These are phyloP conservation scores for Dryobates pubescens DNA, from an alignment of 2,797 vertebrate species.

Conservation along the genomic window DNA sequence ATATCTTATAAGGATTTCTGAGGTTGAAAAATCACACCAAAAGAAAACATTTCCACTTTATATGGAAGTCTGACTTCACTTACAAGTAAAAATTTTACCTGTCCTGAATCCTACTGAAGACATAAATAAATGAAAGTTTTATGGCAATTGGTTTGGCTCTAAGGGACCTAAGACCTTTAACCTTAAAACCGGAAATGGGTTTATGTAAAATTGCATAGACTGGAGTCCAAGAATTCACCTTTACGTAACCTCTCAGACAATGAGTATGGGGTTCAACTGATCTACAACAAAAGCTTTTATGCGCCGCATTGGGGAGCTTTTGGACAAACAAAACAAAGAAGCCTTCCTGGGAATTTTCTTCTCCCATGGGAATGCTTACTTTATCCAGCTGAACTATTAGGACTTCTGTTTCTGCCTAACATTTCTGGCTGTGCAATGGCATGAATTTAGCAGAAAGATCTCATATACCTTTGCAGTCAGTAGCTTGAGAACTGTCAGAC, in stretches of 20 bases:
- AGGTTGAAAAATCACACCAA: background rate
- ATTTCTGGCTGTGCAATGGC: background rate
- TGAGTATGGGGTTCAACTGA: background rate
- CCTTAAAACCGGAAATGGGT: background rate
- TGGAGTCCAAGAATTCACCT: background rate
- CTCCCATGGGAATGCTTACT: background rate
- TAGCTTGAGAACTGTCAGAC: background rate
- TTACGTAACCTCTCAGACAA: background rate
- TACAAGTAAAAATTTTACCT: background rate
- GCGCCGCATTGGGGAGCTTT: background rate
- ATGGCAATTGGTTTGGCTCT: background rate
- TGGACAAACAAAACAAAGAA: background rate
- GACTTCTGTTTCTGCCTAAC: background rate
- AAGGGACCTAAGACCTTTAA: background rate
- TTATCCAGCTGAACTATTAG: background rate
- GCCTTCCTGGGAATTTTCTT: background rate
- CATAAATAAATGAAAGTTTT: background rate
- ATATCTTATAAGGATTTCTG: background rate
- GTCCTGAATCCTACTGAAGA: background rate
- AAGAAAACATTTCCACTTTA: background rate
- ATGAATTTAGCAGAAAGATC: background rate
- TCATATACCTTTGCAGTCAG: rapidly evolving
- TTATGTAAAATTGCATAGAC: background rate
- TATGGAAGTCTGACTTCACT: background rate
- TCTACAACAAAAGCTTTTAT: background rate